Conservation (phyloP, 2,113 vertebrate species). For the pig (Sus scrofa) region DNA sequence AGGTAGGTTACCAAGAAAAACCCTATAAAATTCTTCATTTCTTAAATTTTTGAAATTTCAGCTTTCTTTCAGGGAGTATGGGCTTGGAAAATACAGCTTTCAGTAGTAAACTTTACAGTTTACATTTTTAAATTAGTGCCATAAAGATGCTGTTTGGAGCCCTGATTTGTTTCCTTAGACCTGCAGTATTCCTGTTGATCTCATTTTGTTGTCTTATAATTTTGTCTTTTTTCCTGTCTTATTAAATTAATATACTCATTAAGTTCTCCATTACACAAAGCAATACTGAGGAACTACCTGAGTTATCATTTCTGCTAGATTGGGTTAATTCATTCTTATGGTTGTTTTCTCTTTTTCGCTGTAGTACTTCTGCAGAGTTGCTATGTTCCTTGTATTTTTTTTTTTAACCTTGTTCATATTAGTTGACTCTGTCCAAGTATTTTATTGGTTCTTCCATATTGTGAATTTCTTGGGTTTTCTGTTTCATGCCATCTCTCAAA, state of each 20-base stretch:
- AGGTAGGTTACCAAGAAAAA: not conserved
- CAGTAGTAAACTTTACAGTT: not conserved
- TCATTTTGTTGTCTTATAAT: not conserved
- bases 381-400: not conserved
- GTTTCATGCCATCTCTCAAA: not conserved
- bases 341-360: not conserved
- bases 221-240: not conserved
- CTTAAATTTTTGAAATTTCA: conserved; percentile 4
- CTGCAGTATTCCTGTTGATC: not conserved
- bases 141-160: not conserved
- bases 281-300: not conserved
- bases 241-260: conserved; percentile 5
- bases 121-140: not conserved
- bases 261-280: not conserved
- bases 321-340: not conserved
- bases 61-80: not conserved
- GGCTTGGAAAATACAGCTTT: not conserved
- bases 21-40: not conserved
- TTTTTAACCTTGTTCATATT: not conserved
- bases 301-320: not conserved
- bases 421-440: not conserved
- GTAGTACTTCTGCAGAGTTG: not conserved
- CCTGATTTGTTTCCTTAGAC: not conserved
- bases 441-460: conserved; percentile 15
- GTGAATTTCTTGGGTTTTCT: not conserved